Evolutionary conservation across 35 echinoderm and acorn worm genomes (phyloP).

Genomic region (Lytechinus pictus): DNA sequence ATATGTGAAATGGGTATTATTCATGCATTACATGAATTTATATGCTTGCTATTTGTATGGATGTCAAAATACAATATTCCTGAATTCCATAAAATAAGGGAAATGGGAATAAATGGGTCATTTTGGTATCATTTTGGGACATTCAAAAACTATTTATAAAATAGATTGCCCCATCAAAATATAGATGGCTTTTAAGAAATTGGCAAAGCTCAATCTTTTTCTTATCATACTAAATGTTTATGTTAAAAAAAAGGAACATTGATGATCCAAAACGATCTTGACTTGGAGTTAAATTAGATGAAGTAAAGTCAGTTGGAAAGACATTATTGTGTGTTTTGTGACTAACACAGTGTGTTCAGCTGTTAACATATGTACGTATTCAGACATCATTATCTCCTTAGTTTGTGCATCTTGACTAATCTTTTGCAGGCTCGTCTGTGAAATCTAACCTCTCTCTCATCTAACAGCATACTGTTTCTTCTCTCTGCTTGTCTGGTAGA

Average conservation of each 20-base stretch:
- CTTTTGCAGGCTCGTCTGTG: neutral
- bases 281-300: neutral
- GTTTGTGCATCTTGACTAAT: conserved; percentile 18
- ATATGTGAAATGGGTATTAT: neutral
- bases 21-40: neutral
- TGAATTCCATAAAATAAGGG: neutral
- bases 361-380: neutral
- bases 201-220: neutral
- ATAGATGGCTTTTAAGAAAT: neutral
- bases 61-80: neutral
- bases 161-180: neutral
- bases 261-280: neutral
- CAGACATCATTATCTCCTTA: neutral
- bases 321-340: neutral
- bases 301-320: neutral
- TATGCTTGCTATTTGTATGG: neutral
- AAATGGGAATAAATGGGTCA: neutral
- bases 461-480: neutral
- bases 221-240: neutral
- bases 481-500: neutral
- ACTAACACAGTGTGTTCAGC: neutral
- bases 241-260: neutral
- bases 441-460: neutral
- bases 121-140: neutral
- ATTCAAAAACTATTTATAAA: neutral